Base-by-base conservation (phyloP, 2,888 invertebrate genomes). In the Hylaea fasciaria region DNA sequence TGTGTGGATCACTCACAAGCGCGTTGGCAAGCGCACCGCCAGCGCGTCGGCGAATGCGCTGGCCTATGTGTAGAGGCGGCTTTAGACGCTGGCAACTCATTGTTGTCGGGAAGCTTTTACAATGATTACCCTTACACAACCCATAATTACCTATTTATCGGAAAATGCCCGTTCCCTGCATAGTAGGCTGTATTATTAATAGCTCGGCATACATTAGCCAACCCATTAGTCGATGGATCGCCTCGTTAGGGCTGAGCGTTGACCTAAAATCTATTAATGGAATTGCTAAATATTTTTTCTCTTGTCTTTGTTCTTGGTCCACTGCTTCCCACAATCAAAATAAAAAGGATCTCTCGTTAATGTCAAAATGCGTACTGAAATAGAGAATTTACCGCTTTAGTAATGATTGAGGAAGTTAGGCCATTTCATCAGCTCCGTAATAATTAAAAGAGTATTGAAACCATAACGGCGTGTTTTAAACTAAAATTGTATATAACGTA, bases 221-320 rank as follows among this genome's bases (percentile, higher is more conserved):
- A 74, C 80, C 83, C 82, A 87, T 88, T 87, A 87, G 74, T 69
- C 77, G 78, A 82, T 82, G 80, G 78, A 68, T 77, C 71, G 80
- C 76, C 67, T 70, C 80, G 82, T 82, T 83, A 81, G 83, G 79
- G 79, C 80, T 77, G 81, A 79, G 76, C 82, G 82, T 83, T 78
- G 81, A 83, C 82, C 80, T 85, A 80, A 77, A 80, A 80, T 77
- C 78, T 84, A 84, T 86, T 86, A 79, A 82, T 83, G 77, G 80
- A 76, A 68, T 70, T 68, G 63, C 66, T 63, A 59, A 61, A 58
- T 68, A 68, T 70, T 71, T 68, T 64, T 64, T 65, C 37, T 46
- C 52, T 53, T 40, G 14, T 40, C n/a, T 13, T 13, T 4, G 37
- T 40, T 16, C 28, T 49, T 43, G 10, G 12, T 16, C 50, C 40